phyloP scores from a whole-genome alignment of 2,888 invertebrate species.

The Heliconius sara region DNA sequence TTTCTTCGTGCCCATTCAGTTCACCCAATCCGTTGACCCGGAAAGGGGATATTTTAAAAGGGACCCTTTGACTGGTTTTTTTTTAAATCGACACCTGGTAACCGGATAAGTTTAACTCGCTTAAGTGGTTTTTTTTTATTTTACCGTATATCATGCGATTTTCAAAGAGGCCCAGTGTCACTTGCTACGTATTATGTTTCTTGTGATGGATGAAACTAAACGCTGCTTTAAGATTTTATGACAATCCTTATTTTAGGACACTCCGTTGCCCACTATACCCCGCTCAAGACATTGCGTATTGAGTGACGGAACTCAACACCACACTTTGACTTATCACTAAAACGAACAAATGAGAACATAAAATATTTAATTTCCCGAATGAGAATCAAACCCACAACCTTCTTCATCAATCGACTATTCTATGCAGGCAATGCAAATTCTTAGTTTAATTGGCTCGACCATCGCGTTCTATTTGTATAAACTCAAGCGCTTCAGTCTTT shows the following conservation, averaged over 20 bases:
- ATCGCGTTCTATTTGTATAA: slow-evolving; percentile 12
- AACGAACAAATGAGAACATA: too few species aligned
- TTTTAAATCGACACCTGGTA: slow-evolving; percentile 22
- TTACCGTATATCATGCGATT: not conserved
- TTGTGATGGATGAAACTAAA: too few species aligned
- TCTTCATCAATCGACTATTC: not conserved
- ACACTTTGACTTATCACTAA: too few species aligned
- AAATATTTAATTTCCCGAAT: too few species aligned
- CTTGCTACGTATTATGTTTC: too few species aligned
- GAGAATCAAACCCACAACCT: too few species aligned
- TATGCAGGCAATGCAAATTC: slow-evolving; percentile 2
- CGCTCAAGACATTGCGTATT: too few species aligned
- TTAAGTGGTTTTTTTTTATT: not conserved
- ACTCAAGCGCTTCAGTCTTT: slow-evolving; percentile 22
- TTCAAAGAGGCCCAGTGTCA: not conserved
- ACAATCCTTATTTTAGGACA: too few species aligned
- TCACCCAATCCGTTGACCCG: slow-evolving; percentile 10
- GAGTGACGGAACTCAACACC: too few species aligned
- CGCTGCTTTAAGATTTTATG: too few species aligned
- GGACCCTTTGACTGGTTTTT: slow-evolving; percentile 5
- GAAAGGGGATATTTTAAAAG: slow-evolving; percentile 24
- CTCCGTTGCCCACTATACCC: too few species aligned
- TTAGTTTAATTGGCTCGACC: slow-evolving; percentile 14
- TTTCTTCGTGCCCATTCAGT: slow-evolving; percentile 13
- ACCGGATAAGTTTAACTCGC: not conserved